Percentiles rank a stretch among this genome's conserved stretches.
Conservation (phyloP, 2,888 invertebrate genomes). For the Eutolmus rufibarbis region DNA sequence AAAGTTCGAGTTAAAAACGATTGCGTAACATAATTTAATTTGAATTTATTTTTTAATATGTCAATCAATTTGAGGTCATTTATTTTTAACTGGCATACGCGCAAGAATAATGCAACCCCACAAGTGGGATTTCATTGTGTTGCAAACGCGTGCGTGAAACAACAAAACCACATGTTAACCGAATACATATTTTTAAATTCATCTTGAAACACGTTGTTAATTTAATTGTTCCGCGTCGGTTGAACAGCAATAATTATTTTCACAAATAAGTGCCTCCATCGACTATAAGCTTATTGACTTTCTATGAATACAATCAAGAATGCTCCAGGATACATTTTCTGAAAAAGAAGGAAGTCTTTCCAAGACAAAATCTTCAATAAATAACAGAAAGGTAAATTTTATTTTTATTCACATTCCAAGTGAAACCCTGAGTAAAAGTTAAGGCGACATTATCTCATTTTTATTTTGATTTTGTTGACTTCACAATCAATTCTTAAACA, state of each 20-base stretch:
- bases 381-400: too few relatives aligned
- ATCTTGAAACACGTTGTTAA: too few relatives aligned
- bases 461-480: neutral
- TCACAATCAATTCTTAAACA: conserved; percentile 3
- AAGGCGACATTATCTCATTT: neutral
- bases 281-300: neutral
- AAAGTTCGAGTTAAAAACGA: too few relatives aligned
- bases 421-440: neutral
- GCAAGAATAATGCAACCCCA: too few relatives aligned
- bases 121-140: neutral
- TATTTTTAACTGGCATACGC: too few relatives aligned
- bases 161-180: neutral
- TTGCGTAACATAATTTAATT: too few relatives aligned
- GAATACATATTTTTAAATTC: neutral
- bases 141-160: neutral
- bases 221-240: neutral
- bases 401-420: neutral
- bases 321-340: neutral
- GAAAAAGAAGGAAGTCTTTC: neutral
- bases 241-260: neutral
- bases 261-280: neutral
- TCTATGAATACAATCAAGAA: neutral
- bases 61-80: too few relatives aligned
- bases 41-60: too few relatives aligned
- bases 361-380: neutral